Conservation (phyloP, 2,888 invertebrate genomes). For the Ptilodon capucinus region DNA sequence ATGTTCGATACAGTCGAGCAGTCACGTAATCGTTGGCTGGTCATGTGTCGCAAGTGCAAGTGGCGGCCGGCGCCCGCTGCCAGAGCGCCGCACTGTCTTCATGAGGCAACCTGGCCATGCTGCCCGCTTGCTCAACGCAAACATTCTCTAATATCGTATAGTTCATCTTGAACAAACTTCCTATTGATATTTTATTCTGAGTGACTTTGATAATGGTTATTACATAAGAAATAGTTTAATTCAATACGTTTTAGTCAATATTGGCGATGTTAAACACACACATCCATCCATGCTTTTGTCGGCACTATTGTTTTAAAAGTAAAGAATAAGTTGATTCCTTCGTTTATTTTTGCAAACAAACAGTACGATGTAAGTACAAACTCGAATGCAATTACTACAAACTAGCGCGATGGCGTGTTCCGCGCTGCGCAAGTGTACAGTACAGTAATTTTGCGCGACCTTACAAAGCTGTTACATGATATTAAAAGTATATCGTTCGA, state of each 20-base stretch:
- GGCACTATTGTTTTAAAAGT: no score
- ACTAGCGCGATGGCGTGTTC: not conserved
- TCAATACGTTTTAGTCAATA: no score
- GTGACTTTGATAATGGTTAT: not conserved
- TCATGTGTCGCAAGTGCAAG: not conserved
- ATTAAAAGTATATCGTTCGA: constrained; percentile 14
- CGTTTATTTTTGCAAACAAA: not conserved
- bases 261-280: no score
- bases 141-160: not conserved
- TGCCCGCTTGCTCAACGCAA: not conserved
- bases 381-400: not conserved
- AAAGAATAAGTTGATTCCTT: no score
- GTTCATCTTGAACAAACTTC: not conserved
- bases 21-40: not conserved
- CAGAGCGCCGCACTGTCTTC: not conserved
- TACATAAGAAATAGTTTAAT: no score
- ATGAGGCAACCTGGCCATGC: not conserved
- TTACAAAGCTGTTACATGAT: constrained; percentile 23
- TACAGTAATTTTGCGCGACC: constrained; percentile 6
- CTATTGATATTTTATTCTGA: not conserved
- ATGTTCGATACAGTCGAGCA: not conserved
- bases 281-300: no score
- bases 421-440: not conserved
- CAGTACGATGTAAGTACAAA: not conserved
- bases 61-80: not conserved